These are phyloP conservation scores for Ardeotis arabs DNA, from an alignment of 2,113 vertebrate genomes.

Conservation along the genomic window DNA sequence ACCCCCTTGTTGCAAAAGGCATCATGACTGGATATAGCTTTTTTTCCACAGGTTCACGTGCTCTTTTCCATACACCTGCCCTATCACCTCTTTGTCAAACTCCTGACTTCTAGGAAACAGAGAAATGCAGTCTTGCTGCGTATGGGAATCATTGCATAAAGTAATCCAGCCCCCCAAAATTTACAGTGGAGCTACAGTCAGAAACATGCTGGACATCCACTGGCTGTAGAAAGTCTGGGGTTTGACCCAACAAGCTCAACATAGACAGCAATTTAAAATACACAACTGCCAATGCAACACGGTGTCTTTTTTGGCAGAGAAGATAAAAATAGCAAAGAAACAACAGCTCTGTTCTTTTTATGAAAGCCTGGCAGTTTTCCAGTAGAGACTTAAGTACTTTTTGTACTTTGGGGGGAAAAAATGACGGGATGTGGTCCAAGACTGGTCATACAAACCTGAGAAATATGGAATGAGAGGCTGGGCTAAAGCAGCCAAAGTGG, in stretches of 20 bases:
- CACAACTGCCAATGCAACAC: conserved; percentile 55
- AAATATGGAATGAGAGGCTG: conserved; percentile 77
- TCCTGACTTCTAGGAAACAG: not conserved
- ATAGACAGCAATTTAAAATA: conserved; percentile 21
- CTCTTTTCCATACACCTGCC: not conserved
- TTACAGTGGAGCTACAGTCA: not conserved
- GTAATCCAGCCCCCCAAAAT: not conserved
- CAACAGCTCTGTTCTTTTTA: conserved; percentile 72
- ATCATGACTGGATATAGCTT: not conserved
- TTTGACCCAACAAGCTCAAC: not conserved
- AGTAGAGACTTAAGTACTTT: conserved; percentile 78
- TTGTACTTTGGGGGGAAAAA: conserved; percentile 72
- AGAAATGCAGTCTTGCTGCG: not conserved
- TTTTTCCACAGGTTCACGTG: not conserved
- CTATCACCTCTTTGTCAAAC: not conserved
- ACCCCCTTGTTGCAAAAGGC: not conserved
- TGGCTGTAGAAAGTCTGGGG: not conserved
- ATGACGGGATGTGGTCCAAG: conserved; percentile 82
- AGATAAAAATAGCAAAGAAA: conserved; percentile 80
- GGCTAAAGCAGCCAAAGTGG: conserved; percentile 80
- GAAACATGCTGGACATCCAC: not conserved
- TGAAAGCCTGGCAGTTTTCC: conserved; percentile 77
- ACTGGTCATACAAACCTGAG: conserved; percentile 76
- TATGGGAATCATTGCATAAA: not conserved
- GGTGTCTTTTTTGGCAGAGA: conserved; percentile 67